phyloP scores from a whole-genome alignment of 2,888 invertebrate genomes.

The Hypercompe scribonia region DNA sequence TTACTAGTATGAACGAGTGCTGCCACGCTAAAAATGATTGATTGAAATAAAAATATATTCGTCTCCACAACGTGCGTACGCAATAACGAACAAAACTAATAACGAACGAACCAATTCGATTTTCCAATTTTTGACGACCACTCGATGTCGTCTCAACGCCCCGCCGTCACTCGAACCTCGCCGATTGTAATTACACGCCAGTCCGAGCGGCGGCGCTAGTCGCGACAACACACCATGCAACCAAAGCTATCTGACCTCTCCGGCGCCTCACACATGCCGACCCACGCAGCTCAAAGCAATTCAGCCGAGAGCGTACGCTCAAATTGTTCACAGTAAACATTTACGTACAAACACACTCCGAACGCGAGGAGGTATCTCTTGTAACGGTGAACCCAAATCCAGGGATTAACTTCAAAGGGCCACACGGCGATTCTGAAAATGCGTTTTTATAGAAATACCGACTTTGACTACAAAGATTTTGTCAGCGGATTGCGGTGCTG shows the following conservation, averaged over 20 bases:
- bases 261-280: conserved; percentile 34
- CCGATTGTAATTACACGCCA: conserved; percentile 64
- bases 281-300: conserved; percentile 51
- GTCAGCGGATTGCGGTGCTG: conserved; percentile 73
- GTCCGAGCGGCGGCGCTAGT: conserved; percentile 61
- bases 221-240: conserved; percentile 43
- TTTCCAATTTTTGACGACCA: conserved; percentile 72
- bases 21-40: neutral
- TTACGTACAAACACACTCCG: conserved; percentile 62
- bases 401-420: conserved; percentile 83
- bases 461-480: conserved; percentile 77
- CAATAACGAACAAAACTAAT: conserved; percentile 57
- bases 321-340: conserved; percentile 66
- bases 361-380: conserved; percentile 56
- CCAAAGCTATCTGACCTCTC: conserved; percentile 54
- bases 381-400: conserved; percentile 70
- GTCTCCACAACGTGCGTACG: conserved; percentile 24
- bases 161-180: conserved; percentile 57
- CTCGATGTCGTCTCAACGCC: conserved; percentile 63
- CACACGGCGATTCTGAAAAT: conserved; percentile 77
- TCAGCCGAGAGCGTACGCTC: conserved; percentile 58
- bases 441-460: conserved; percentile 82
- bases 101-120: conserved; percentile 66
- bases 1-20: neutral
- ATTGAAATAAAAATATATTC: conserved; percentile 1